Base-by-base conservation (phyloP, 2,888 invertebrate species). In the Gari tellinella region DNA sequence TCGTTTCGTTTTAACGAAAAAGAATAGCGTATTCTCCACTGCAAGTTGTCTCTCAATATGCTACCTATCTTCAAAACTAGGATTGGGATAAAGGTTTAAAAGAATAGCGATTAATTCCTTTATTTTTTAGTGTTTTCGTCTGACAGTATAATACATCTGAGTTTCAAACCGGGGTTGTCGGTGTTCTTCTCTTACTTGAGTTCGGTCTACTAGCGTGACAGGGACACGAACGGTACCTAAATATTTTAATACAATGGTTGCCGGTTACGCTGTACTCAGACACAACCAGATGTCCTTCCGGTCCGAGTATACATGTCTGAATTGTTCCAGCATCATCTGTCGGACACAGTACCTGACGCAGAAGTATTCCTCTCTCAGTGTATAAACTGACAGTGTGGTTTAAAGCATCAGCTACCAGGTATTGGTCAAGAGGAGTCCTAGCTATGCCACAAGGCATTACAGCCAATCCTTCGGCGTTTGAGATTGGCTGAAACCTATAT, bases 181-280 rank as follows among this genome's bases (percentile, higher is more conserved):
- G 85, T 1, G 86, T 84, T 62, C 84, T 62, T 46, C 84, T 62
- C 60, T 86, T 89, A 61, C 86, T 87, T 7, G 88, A 86, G 2
- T 85, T 83, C 5, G 84, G 85, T 72, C 84, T 70, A n/a, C 65
- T 80, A 15, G 69, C 57, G 48, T 90, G 88, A 63, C 90, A 89
- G 14, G 73, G 81, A 72, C 90, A 90, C 5, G 85, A 75, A 10
- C 79, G 67, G 65, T 87, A 90, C 2, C 91, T 80, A 69, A 90
- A 90, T 61, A 90, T 86, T 66, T 90, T 91, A 14, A 90, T 21
- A 56, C 88, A 89, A 69, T 91, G 91, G 1, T 80, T 80, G 48
- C 88, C 89, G 26, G 86, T 77, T 40, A 85, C 67, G 56, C 88
- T 86, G 60, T 80, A 88, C 65, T 90, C 91, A 2, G 88, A 79